Conservation (phyloP, 2,113 vertebrate genomes). For the Pagrus major region DNA sequence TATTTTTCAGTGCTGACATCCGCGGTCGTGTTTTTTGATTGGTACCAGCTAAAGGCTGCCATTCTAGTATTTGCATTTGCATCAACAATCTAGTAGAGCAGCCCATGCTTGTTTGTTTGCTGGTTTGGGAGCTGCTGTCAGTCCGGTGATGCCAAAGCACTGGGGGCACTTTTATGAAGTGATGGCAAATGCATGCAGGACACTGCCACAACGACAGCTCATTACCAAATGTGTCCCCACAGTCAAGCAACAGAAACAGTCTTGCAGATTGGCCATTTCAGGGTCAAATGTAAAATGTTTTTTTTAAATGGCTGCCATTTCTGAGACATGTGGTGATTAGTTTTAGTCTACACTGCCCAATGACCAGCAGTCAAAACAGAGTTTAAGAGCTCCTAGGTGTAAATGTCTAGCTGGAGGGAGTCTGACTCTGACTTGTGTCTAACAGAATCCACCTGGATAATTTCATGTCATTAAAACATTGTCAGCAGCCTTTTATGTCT, state of each 20-base stretch:
- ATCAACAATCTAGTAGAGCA: constrained; percentile 39
- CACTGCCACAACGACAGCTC: constrained; percentile 28
- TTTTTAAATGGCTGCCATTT: constrained; percentile 13
- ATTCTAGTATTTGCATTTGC: constrained; percentile 63
- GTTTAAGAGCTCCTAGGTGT: not conserved
- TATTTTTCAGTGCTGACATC: constrained; percentile 43
- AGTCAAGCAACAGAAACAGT: constrained; percentile 10
- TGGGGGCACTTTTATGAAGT: constrained; percentile 60
- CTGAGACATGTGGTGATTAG: not conserved
- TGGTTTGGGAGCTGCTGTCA: constrained; percentile 62
- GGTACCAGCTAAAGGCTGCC: constrained; percentile 47
- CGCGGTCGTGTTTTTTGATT: constrained; percentile 38
- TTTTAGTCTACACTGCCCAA: not conserved
- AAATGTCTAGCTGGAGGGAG: too few species aligned
- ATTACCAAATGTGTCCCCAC: constrained; percentile 30
- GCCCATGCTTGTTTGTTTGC: constrained; percentile 61
- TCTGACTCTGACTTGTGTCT: too few species aligned
- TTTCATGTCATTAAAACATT: too few species aligned
- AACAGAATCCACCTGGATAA: too few species aligned
- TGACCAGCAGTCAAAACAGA: constrained; percentile 18
- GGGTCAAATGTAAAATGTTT: constrained; percentile 4
- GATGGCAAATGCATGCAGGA: constrained; percentile 41
- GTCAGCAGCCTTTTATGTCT: too few species aligned
- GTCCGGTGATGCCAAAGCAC: constrained; percentile 55
- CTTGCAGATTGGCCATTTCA: constrained; percentile 1